Conservation (phyloP, 2,797 vertebrate species). For the Discoglossus pictus region DNA sequence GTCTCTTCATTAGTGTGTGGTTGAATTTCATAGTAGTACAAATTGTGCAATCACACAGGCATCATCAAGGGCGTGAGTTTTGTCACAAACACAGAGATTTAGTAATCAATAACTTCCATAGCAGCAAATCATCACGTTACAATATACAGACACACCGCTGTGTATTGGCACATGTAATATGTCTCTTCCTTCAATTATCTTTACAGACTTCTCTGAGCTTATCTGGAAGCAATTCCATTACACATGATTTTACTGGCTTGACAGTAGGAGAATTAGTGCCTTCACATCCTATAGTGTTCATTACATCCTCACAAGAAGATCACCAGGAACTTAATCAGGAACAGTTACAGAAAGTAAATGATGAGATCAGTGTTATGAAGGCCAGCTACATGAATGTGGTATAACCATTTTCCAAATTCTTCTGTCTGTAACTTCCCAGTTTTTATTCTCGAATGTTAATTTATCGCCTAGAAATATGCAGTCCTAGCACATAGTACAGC, state of each 20-base stretch:
- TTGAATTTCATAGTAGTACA: no score
- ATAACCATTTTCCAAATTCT: conserved; percentile 36
- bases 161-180: conserved; percentile 14
- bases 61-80: no score
- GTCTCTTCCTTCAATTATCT: conserved; percentile 38
- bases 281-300: conserved; percentile 68
- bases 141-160: background rate
- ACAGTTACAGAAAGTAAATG: conserved; percentile 75
- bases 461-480: background rate
- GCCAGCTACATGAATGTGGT: conserved; percentile 76
- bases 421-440: background rate
- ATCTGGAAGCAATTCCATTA: conserved; percentile 80
- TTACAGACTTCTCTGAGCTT: conserved; percentile 69
- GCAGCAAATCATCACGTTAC: background rate
- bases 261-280: conserved; percentile 69
- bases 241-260: conserved; percentile 70
- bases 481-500: no score
- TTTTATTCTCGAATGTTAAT: background rate
- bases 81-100: no score
- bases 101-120: no score
- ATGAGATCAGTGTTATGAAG: conserved; percentile 77
- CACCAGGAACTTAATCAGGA: conserved; percentile 79
- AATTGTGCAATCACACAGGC: no score
- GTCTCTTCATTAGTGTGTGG: no score
- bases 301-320: conserved; percentile 79